These are phyloP conservation scores for Tricholauxania praeusta DNA, from an alignment of 2,888 invertebrate species.

Conservation along the genomic window DNA sequence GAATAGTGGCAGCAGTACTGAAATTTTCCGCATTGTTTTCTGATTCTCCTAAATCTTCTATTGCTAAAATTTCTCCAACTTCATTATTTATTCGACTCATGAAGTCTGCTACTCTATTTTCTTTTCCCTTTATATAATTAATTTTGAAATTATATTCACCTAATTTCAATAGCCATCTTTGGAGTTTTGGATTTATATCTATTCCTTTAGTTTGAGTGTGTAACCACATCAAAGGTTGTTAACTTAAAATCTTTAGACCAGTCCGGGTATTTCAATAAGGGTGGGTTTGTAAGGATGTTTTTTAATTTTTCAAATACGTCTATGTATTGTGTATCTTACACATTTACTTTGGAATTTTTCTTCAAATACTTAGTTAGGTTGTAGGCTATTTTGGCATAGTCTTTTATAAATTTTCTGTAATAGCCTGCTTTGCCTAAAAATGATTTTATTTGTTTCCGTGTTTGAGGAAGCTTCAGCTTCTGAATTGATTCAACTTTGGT, in stretches of 20 bases:
- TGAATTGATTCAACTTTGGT: conserved; percentile 43
- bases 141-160: neutral
- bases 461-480: conserved; percentile 42
- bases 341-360: conserved; percentile 30
- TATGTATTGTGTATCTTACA: conserved; percentile 27
- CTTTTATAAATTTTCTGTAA: conserved; percentile 43
- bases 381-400: conserved; percentile 39
- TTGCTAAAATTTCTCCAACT: neutral
- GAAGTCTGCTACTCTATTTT: conserved; percentile 3
- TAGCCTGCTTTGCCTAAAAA: conserved; percentile 46
- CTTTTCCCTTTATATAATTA: neutral
- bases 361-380: too few relatives aligned
- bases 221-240: too few relatives aligned
- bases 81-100: neutral
- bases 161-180: neutral
- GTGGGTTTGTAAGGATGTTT: conserved; percentile 36
- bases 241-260: conserved; percentile 43
- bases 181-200: conserved; percentile 6
- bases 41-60: too few relatives aligned
- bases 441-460: conserved; percentile 41
- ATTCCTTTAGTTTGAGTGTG: neutral
- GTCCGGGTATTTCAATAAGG: conserved; percentile 44
- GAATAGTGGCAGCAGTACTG: neutral
- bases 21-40: neutral
- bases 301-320: conserved; percentile 35